Percentiles rank a stretch among this genome's conserved stretches.
Conservation (phyloP, 2,113 vertebrate species). For the Eurypyga helias region DNA sequence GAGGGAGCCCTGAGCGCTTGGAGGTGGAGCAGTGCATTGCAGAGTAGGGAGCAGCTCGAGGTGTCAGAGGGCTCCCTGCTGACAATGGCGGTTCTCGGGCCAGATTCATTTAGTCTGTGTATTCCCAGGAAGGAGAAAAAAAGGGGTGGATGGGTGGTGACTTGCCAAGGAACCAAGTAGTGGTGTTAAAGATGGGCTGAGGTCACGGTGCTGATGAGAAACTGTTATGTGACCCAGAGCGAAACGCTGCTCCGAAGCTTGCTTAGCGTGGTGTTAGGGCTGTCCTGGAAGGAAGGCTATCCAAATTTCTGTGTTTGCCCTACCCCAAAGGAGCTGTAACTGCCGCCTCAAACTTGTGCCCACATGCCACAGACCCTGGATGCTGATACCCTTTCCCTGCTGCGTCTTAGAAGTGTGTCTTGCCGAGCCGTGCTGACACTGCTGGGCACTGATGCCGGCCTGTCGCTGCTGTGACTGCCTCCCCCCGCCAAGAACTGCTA, state of each 20-base stretch:
- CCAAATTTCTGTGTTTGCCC: rapidly evolving
- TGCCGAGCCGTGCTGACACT: rapidly evolving
- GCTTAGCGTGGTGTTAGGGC: rapidly evolving
- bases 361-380: rapidly evolving
- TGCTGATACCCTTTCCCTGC: rapidly evolving
- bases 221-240: not conserved
- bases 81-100: not conserved
- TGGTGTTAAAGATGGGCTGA: not conserved
- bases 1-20: rapidly evolving
- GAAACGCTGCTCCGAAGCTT: rapidly evolving
- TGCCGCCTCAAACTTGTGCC: not conserved
- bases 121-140: not conserved
- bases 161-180: not conserved
- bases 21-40: not conserved
- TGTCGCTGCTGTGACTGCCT: not conserved
- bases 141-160: not conserved
- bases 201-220: not conserved
- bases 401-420: rapidly evolving
- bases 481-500: not conserved
- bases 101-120: not conserved
- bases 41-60: not conserved
- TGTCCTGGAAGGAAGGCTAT: not conserved
- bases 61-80: not conserved
- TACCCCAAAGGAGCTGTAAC: not conserved
- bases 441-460: not conserved